These are phyloP conservation scores for Helogale parvula DNA, from an alignment of 2,113 vertebrate species.

Conservation along the genomic window DNA sequence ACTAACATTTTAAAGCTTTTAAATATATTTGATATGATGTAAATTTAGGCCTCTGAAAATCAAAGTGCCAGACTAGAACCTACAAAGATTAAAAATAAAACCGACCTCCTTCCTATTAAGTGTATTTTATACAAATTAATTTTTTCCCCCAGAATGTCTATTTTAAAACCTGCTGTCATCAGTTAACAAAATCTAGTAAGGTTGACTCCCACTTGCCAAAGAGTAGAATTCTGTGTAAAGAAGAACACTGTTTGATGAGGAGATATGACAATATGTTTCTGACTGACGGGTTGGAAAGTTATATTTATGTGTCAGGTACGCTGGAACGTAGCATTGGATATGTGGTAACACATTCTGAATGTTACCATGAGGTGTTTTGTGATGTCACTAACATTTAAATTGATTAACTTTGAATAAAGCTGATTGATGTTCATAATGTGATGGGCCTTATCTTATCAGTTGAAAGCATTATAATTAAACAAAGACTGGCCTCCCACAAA, in stretches of 20 bases:
- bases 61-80: not conserved
- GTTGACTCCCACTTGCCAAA: not conserved
- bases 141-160: not conserved
- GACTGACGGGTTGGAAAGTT: not conserved
- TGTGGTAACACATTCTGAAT: not conserved
- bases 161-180: not conserved
- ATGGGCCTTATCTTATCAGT: not conserved
- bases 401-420: not conserved
- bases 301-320: not conserved
- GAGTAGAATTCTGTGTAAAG: not conserved
- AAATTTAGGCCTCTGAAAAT: slow-evolving; percentile 22
- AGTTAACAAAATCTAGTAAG: not conserved
- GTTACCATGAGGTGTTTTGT: not conserved
- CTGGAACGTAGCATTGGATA: not conserved
- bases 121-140: not conserved
- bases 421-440: not conserved
- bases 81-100: slow-evolving; percentile 23
- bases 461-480: not conserved
- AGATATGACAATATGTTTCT: not conserved
- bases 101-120: not conserved
- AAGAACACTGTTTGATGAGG: not conserved
- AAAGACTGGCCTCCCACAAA: not conserved
- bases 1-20: not conserved
- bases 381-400: not conserved
- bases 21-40: not conserved